Base-by-base conservation (phyloP, 1,140 invertebrate species). In the Diachasmimorpha longicaudata region DNA sequence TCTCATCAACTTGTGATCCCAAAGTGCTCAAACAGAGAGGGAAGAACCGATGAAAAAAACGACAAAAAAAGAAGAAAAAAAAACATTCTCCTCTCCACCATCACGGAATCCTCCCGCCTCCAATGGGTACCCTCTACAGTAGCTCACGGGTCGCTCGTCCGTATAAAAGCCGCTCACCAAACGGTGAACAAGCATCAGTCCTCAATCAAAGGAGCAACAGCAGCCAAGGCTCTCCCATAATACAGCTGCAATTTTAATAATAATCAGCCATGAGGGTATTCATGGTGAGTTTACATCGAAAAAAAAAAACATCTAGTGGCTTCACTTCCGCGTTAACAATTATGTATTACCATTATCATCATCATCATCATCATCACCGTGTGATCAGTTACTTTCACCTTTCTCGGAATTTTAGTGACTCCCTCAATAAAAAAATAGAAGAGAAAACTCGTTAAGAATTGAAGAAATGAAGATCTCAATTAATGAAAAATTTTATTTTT, bases 161-260 rank as follows among this genome's bases (percentile, higher is more conserved):
- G 85, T 87, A 87, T 88, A 88, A 89, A 89, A 89, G 86, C 84
- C 81, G 85, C 81, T 81, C 81, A 78, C 86, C 81, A 83, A 82
- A 86, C 87, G 86, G 85, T 81, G 81, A 82, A 81, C 79, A 81
- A 88, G 86, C 87, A 89, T 89, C 88, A 89, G 88, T 89, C 85
- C 88, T 89, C 86, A 88, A 89, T 87, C 87, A 86, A 87, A 85
- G 82, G 86, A 87, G 70, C 84, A 85, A 86, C 85, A 88, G 84
- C 83, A 87, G 25, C 46, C 75, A 25, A 42, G 67, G 14, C 68
- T 73, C 39, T 66, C 8, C 19, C 16, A 71, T 10, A 70, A 46
- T 39, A 48, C 58, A 73, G 25, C 14, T 70, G 71, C 16, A 37
- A 55, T 16, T 66, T 63, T 73, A 39, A 74, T 19, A 31, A 77